These are phyloP conservation scores for Orthosia gothica DNA, from an alignment of 2,888 invertebrate species.

Conservation along the genomic window DNA sequence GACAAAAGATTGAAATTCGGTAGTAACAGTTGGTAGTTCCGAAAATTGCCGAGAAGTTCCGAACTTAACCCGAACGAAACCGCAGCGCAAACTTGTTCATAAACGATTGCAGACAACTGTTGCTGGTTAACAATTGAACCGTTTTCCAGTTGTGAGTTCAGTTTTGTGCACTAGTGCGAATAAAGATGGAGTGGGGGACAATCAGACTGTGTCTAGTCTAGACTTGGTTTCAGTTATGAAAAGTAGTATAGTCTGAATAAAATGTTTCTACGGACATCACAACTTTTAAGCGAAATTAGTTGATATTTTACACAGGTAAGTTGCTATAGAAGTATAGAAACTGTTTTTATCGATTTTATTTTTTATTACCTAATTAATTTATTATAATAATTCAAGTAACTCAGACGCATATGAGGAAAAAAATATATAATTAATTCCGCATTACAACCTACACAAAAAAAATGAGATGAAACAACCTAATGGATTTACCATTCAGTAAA, in stretches of 20 bases:
- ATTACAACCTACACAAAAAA: no score
- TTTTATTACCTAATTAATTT: no score
- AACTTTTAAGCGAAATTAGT: not conserved
- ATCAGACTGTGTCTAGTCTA: slow-evolving; percentile 8
- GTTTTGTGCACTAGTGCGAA: slow-evolving; percentile 36
- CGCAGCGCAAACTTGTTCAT: slow-evolving; percentile 66
- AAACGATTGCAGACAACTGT: slow-evolving; percentile 69
- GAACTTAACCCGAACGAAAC: slow-evolving; percentile 52
- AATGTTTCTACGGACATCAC: not conserved
- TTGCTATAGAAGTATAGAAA: no score
- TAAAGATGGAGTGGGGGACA: slow-evolving; percentile 10
- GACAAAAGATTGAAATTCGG: not conserved
- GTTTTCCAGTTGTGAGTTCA: slow-evolving; percentile 44
- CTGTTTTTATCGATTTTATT: no score
- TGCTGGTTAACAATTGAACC: slow-evolving; percentile 65
- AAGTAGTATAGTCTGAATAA: not conserved
- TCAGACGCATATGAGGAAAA: no score
- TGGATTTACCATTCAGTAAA: not conserved
- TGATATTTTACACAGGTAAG: not conserved
- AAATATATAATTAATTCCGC: no score
- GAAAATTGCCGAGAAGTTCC: slow-evolving; percentile 44
- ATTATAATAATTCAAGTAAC: no score
- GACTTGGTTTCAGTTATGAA: slow-evolving; percentile 14
- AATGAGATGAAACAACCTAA: no score
- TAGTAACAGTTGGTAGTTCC: not conserved